Base-by-base conservation (phyloP, 2,797 vertebrate species). In the Bufotes viridis region DNA sequence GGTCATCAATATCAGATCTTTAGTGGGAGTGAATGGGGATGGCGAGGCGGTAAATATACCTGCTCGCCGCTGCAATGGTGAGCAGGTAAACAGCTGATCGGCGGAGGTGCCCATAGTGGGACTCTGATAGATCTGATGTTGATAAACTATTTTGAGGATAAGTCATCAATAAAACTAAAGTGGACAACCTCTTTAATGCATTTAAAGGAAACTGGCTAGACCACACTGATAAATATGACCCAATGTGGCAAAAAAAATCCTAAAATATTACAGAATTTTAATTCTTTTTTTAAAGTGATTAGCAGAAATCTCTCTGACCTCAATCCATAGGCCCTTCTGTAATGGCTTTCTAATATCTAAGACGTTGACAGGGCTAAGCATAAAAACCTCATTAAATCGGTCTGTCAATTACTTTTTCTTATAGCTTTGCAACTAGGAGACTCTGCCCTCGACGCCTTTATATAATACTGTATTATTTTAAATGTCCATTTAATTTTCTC, bases 401-500 rank as follows among this genome's bases (percentile, higher is more conserved):
- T 49, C 11, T 67, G 60, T 65, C 29, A 51, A 81, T 81, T 42
- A 81, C 24, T 24, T 24, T 14, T n/a, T n/a, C 74, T 53, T 55
- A 67, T 17, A 81, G 60, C n/a, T 49, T 51, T 49, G 26, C 58
- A 60, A 51, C 57, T 49, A 15, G 22, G 13, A 29, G 29, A 53
- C 24, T 78, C 49, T 0, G 22, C 75, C 51, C 55, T 78, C 29
- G 13, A 18, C 13, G 29, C 18, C 15, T 72, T 13, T 42, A 84
- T 34, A 57, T 75, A 84, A 75, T 13, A 72, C 13, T 22, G 70
- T 61, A 60, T 61, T 85, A 75, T 85, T 76, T 61, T 75, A 63
- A 75, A 75, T 26, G 49, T 42, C 42, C 49, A 76, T 76, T 78
- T 26, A 65, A 85, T 65, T 78, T 78, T 49, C 58, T 78, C 42